These are phyloP conservation scores for Gadus macrocephalus DNA, from an alignment of 2,113 vertebrate species.

Conservation along the genomic window DNA sequence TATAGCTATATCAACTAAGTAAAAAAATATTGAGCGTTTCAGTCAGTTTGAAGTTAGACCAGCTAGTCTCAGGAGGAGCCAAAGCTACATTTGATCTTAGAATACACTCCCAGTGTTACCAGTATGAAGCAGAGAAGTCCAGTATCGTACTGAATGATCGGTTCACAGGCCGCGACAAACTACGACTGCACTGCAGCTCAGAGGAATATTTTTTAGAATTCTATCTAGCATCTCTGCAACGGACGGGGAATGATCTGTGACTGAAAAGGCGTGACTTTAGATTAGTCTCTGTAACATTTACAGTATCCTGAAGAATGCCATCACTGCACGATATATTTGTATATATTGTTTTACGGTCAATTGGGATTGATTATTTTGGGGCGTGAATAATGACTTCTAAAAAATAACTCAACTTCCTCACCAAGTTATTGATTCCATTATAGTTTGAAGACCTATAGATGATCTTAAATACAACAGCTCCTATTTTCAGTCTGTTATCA, in stretches of 20 bases:
- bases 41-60: slow-evolving; percentile 1
- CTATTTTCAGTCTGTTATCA: slow-evolving; percentile 27
- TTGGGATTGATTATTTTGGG: background rate
- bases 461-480: slow-evolving; percentile 18
- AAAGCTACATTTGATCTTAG: background rate
- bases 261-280: slow-evolving; percentile 1
- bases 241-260: slow-evolving; percentile 53
- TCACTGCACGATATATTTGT: too few relatives aligned
- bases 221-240: slow-evolving; percentile 16
- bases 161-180: background rate
- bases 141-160: background rate
- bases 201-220: slow-evolving; percentile 8
- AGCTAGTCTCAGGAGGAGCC: slow-evolving; percentile 8
- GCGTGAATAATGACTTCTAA: too few relatives aligned
- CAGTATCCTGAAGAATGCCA: too few relatives aligned
- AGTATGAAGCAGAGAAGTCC: slow-evolving; percentile 3
- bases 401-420: background rate
- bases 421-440: background rate
- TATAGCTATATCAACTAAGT: slow-evolving; percentile 43
- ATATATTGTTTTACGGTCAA: too few relatives aligned
- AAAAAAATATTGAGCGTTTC: slow-evolving; percentile 33
- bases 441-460: slow-evolving; percentile 6
- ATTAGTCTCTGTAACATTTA: too few relatives aligned
- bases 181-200: background rate
- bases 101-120: slow-evolving; percentile 4